A percentile compares a stretch with the other conserved stretches of the same genome.
Conservation (phyloP, 1,140 invertebrate genomes). For the Phortica variegata region DNA sequence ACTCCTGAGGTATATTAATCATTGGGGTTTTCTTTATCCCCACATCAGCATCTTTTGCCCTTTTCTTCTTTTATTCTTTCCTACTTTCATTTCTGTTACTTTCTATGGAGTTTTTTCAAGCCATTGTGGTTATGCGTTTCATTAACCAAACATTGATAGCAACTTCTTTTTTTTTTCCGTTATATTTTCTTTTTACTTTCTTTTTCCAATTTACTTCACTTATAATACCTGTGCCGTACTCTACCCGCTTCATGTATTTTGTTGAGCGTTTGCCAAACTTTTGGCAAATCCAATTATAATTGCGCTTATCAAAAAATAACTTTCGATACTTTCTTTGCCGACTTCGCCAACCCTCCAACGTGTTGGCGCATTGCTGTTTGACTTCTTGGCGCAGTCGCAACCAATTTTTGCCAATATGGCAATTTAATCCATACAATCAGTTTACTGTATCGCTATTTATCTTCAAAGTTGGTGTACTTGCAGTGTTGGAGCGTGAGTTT, state of each 20-base stretch:
- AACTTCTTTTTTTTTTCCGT: no score
- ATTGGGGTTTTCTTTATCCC: no score
- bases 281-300: constrained; percentile 56
- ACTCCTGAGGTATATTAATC: constrained; percentile 50
- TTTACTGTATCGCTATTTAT: constrained; percentile 54
- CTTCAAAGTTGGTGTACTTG: constrained; percentile 14
- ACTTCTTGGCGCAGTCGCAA: constrained; percentile 24
- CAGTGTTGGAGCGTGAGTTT: constrained; percentile 11
- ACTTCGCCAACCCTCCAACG: not conserved
- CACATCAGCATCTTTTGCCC: not conserved
- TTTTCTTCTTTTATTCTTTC: constrained; percentile 20
- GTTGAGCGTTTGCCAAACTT: constrained; percentile 23
- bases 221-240: no score
- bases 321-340: constrained; percentile 44
- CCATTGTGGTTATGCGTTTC: not conserved
- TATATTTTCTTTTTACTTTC: no score
- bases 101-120: constrained; percentile 8
- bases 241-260: no score
- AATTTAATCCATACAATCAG: constrained; percentile 56
- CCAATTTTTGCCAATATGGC: constrained; percentile 55
- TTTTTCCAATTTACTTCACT: no score
- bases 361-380: constrained; percentile 7
- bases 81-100: constrained; percentile 8
- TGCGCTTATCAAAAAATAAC: constrained; percentile 57
- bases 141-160: no score